Percentiles rank a stretch among this genome's conserved stretches.
phyloP scores from a whole-genome alignment of 2,113 vertebrate species.

The Cavia aperea region DNA sequence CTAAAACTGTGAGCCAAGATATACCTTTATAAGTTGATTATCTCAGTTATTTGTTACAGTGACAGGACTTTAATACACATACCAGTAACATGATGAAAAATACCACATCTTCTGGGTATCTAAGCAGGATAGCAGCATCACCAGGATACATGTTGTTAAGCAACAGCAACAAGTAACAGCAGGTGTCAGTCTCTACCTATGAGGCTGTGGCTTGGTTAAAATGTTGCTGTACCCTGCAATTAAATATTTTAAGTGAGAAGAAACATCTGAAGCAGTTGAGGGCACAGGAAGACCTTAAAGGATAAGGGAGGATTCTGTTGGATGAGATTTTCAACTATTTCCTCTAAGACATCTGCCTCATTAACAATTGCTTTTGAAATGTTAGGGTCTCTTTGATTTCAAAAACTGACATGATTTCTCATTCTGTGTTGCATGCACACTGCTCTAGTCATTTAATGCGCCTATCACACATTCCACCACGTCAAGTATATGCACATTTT shows the following conservation, averaged over 20 bases:
- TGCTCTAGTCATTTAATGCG: background rate
- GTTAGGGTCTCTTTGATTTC: background rate
- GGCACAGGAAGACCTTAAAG: background rate
- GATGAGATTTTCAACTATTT: background rate
- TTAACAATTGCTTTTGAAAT: background rate
- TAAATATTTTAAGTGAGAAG: background rate
- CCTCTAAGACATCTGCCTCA: background rate
- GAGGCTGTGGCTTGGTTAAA: background rate
- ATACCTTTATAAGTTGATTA: background rate
- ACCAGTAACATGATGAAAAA: background rate
- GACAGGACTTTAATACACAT: background rate
- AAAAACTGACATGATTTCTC: background rate
- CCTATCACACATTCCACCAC: background rate
- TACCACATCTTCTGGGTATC: background rate
- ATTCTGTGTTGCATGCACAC: background rate
- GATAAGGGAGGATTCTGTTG: background rate
- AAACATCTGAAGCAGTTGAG: background rate
- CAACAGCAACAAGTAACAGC: background rate
- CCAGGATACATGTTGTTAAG: background rate
- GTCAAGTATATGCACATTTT: background rate
- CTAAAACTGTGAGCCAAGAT: background rate
- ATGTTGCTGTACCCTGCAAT: fast-evolving
- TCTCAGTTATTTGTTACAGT: background rate
- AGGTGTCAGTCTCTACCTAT: background rate
- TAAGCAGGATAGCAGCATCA: background rate